Base-by-base conservation (phyloP, 2,797 vertebrate species). In the Myripristis jacobus region DNA sequence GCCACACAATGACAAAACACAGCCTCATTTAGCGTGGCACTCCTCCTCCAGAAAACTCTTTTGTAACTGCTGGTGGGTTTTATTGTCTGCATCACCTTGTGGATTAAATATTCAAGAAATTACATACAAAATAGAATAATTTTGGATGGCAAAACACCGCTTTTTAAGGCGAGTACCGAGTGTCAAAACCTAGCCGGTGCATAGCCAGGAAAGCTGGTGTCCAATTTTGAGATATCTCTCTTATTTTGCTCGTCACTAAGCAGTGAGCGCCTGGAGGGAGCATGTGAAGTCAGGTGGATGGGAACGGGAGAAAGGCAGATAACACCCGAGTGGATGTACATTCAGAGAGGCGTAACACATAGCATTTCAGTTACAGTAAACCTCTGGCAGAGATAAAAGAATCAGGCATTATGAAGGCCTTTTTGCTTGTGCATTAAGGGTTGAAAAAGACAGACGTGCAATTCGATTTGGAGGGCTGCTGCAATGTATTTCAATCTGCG, bases 301-400 rank as follows among this genome's bases (percentile, higher is more conserved):
- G 77, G 72, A 81, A 73, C 27, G 61, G 62, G 66, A 79, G 72
- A 62, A 66, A 66, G 63, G 59, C 13, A 74, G 79, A 80, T 87
- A 68, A 75, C 64, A 70, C 15, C 31, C 1, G 31, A 75, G 63
- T 31, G 70, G 59, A 72, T 60, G 75, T 63, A 70, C 70, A 46
- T 73, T 87, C 72, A 70, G 24, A 77, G 68, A 84, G 52, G 60
- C 27, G 5, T 46, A 66, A 82, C 85, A 85, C 76, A 70, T 72
- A 82, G 79, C 77, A 57, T 87, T 85, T 80, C 74, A 75, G 76
- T 64, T 66, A 66, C 52, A 53, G 68, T 64, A 73, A 76, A 82
- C 56, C 82, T 86, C 80, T 41, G 67, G 55, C 53, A 47, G 69
- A 73, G 75, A 87, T 89, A 87, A 90, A 92, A 89, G 83, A 66